Base-by-base conservation (phyloP, 1,140 invertebrate species). In the Zaprionus inermis region DNA sequence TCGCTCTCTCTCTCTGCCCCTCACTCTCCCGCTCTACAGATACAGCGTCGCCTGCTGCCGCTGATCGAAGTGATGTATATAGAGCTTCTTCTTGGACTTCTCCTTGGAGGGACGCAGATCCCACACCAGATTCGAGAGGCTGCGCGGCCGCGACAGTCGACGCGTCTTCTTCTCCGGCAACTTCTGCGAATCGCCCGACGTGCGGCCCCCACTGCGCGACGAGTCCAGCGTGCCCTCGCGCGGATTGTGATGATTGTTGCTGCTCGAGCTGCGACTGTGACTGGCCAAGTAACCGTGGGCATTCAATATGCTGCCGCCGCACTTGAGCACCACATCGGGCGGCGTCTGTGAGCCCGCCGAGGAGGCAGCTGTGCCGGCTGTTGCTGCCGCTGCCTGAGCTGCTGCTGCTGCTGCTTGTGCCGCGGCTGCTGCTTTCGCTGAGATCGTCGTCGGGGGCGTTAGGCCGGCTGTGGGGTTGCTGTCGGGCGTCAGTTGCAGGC, bases 61-160 rank as follows among this genome's bases (percentile, higher is more conserved):
- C 81, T 92, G 91, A 81, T 92, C 91, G 28, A 92, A 92, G 59
- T 92, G 91, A 73, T 92, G 91, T 44, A 92, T 91, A 64, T 92
- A 92, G 61, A 92, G 80, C 70, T 94, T 94, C 78, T 94, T 94
- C 92, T 94, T 94, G 69, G 93, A 92, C 75, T 93, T 94, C 91
- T 93, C 91, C 92, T 94, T 94, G 79, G 93, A 93, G 83, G 93
- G 94, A 75, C 95, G 94, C 64, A 96, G 92, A 90, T 96, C 96
- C 96, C 96, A 97, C 46, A 97, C 96, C 73, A 98, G 93, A 93
- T 97, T 97, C 44, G 96, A 97, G 81, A 97, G 93, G 65, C 96
- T 97, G 74, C 96, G 94, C 11, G 97, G 96, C 92, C 96, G 94
- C 64, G 95, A 96, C 68, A 96, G 86, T 76, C 95, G 95, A 74